Evolutionary conservation across 2,888 invertebrate genomes (phyloP).

Genomic region (Deilephila porcellus): DNA sequence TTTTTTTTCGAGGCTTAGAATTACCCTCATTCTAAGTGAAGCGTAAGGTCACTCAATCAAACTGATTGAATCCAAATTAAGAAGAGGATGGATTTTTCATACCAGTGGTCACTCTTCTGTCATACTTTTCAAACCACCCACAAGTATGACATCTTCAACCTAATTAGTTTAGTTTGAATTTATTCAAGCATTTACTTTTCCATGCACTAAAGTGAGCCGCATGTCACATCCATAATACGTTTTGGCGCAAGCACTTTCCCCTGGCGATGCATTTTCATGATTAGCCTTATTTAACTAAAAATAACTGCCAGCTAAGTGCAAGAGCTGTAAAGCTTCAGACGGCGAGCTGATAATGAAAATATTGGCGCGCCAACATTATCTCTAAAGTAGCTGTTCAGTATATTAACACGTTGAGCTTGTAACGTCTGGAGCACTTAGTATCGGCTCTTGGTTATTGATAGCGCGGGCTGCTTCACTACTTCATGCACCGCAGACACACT

Average conservation of each 20-base stretch:
- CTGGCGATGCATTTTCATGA: slow-evolving; percentile 18
- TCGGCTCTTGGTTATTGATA: slow-evolving; percentile 38
- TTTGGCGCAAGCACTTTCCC: neutral
- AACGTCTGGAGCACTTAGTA: slow-evolving; percentile 64
- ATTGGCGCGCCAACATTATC: slow-evolving; percentile 57
- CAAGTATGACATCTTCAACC: too few species aligned
- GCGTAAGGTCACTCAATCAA: too few species aligned
- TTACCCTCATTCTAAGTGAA: too few species aligned
- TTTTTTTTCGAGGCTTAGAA: too few species aligned
- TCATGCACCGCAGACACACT: slow-evolving; percentile 20
- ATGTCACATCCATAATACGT: neutral
- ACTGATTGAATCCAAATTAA: too few species aligned
- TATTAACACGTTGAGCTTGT: slow-evolving; percentile 66
- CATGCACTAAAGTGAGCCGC: neutral
- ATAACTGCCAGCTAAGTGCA: slow-evolving; percentile 32
- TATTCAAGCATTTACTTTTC: neutral
- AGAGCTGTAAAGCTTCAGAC: slow-evolving; percentile 35
- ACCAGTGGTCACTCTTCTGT: too few species aligned
- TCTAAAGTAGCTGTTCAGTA: slow-evolving; percentile 62
- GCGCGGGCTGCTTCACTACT: slow-evolving; percentile 26
- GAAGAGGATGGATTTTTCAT: too few species aligned
- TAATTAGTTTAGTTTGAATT: too few species aligned
- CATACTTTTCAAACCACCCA: too few species aligned
- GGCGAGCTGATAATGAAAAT: slow-evolving; percentile 55
- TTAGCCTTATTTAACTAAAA: slow-evolving; percentile 17